Base-by-base conservation (phyloP, 2,888 invertebrate genomes). In the Automeris io region DNA sequence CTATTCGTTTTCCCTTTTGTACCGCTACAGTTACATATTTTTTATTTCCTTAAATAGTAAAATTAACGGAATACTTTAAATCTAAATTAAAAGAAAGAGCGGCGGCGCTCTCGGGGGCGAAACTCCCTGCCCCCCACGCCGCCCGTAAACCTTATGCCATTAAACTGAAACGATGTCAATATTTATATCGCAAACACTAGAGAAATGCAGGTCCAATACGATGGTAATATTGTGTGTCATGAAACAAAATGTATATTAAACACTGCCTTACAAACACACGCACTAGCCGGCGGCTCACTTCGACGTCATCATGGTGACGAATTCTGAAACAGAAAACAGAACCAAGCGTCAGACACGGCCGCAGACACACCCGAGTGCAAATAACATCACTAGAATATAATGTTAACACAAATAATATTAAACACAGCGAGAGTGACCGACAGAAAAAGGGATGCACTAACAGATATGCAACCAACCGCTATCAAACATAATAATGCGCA, bases 231-330 rank as follows among this genome's bases (percentile, higher is more conserved):
- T 87, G 87, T 87, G 87, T 87, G 87, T 87, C 87, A 83, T 87
- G 85, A 87, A 87, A 86, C 82, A 86, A 86, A 88, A 88, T 83
- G 89, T 88, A 88, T 88, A 88, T 88, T 88, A 85, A 87, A 86
- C 87, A 88, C 87, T 82, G 85, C 82, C 86, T 85, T 83, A 76
- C 82, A n/a, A n/a, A 87, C 85, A 87, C 86, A 86, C 87, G 83
- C 85, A 81, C 85, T 85, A 79, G 90, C 90, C 90, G 91, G 89
- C 90, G 89, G 91, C 91, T 96, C 95, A 96, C 94, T 96, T 96
- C 92, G 96, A 96, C 91, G 96, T 96, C 96, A 96, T 96, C 96
- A 96, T 96, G 91, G 96, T 96, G 92, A 96, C 96, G 91, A 96
- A 96, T 92, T 96, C 96, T 96, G 92, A 22, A 94, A 92, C 75